Evolutionary conservation across 2,113 vertebrate species (phyloP).

Genomic region (Daboia siamensis): DNA sequence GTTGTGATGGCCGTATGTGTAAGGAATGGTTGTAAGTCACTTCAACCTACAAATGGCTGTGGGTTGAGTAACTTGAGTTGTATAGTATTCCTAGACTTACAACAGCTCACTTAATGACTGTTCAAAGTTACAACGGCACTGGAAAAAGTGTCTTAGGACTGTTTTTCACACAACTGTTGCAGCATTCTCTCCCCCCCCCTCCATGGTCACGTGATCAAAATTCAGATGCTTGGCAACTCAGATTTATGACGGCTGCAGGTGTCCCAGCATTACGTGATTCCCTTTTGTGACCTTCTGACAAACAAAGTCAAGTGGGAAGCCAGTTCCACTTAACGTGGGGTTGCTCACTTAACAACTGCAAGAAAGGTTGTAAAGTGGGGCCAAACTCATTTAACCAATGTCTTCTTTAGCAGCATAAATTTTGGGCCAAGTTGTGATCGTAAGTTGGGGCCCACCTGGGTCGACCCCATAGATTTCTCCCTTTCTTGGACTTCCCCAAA

Average conservation of each 20-base stretch:
- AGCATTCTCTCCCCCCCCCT: too few relatives aligned
- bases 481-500: constrained; percentile 37
- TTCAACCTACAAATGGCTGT: background rate
- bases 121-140: background rate
- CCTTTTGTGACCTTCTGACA: too few relatives aligned
- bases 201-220: too few relatives aligned
- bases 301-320: too few relatives aligned
- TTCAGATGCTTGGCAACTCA: too few relatives aligned
- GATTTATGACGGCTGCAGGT: too few relatives aligned
- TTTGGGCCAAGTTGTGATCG: background rate
- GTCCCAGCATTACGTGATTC: too few relatives aligned
- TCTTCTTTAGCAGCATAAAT: background rate
- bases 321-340: background rate
- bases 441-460: background rate
- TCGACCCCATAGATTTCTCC: constrained; percentile 58
- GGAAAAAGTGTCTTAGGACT: too few relatives aligned
- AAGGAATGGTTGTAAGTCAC: too few relatives aligned
- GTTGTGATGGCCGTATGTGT: too few relatives aligned
- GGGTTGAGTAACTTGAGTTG: background rate
- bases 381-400: background rate
- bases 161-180: background rate
- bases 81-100: background rate
- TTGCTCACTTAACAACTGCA: background rate
- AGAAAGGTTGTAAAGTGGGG: background rate
- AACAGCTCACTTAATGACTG: background rate